Evolutionary conservation across 2,888 invertebrate genomes (phyloP).

Genomic region (Psococerastis gibbosa): DNA sequence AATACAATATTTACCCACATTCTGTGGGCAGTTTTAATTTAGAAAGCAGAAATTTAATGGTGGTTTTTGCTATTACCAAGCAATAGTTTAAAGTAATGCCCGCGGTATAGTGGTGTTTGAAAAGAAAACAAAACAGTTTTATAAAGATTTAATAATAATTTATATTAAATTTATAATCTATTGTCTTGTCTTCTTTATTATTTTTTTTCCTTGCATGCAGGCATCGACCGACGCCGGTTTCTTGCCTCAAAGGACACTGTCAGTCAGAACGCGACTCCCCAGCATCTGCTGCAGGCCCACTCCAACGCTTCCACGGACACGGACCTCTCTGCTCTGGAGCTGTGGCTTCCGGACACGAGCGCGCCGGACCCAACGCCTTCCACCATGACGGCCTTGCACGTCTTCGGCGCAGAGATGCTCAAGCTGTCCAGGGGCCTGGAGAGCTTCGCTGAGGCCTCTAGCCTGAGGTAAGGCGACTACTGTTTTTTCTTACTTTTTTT

Average conservation of each 20-base stretch:
- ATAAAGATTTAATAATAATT: no score
- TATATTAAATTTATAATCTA: no score
- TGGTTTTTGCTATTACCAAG: no score
- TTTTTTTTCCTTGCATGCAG: conserved; percentile 11
- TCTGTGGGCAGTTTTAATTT: no score
- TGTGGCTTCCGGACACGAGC: conserved; percentile 48
- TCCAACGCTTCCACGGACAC: conserved; percentile 68
- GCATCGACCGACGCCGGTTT: conserved; percentile 44
- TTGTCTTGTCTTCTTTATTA: no score
- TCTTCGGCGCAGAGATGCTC: conserved; percentile 73
- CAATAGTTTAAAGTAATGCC: no score
- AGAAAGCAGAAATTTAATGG: no score
- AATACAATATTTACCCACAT: no score
- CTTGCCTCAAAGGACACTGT: conserved; percentile 27
- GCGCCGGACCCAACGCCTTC: conserved; percentile 56
- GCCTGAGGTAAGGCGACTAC: not conserved
- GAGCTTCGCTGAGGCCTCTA: conserved; percentile 13
- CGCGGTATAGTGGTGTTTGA: no score
- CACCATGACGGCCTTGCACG: conserved; percentile 68
- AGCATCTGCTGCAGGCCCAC: conserved; percentile 32
- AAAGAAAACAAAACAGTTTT: no score
- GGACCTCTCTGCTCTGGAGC: conserved; percentile 61
- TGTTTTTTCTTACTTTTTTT: no score
- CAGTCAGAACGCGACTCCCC: conserved; percentile 19
- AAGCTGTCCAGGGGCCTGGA: conserved; percentile 63